Evolutionary conservation across 2,797 vertebrate genomes (phyloP), one percentile per base, ranked within the genome.

Genomic region (Anguilla obscura): DNA sequence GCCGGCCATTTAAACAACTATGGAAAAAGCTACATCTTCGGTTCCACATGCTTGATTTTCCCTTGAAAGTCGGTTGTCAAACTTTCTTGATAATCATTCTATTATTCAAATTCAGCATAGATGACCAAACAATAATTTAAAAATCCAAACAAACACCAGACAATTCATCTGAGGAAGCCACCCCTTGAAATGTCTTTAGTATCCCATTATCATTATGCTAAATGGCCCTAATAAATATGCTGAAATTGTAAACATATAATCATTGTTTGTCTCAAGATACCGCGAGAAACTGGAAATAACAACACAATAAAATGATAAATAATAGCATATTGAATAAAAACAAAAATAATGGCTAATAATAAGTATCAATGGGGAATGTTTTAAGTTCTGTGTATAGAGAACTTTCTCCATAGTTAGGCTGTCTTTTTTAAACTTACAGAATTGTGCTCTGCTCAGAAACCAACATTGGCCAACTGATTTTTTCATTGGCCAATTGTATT

Each of bases 21-120:
- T 33, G 45, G 74, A 86, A 71, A 76, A 21, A 85, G 54, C 79
- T n/a, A 12, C 9, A 40, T 24, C 74, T 82, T 50, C n/a, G 66
- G 21, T 24, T 85, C 63, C 74, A 84, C 27, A 9, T n/a, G 18
- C 66, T 6, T 82, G 40, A 86, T 71, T 45, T 69, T 21, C 54
- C 8, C 71, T 86, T 69, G 40, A 85, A 74, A 86, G 54, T 54
- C 88, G 63, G 33, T 60, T 12, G 8, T 86, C n/a, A 48, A 69
- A 56, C 54, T 86, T 80, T 48, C 69, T 63, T 82, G 9, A 88
- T 30, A 45, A 60, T 86, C 45, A 21, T 24, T 52, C 71, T 52
- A 82, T 48, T 30, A 33, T 36, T 80, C 16, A 66, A 86, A 40
- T 86, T 79, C 36, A 86, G 9, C 88, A 79, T n/a, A 48, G 36